Evolutionary conservation across 2,797 vertebrate species (phyloP), one percentile per base, ranked within the genome.

Genomic region (Gadopsis bispinosus): DNA sequence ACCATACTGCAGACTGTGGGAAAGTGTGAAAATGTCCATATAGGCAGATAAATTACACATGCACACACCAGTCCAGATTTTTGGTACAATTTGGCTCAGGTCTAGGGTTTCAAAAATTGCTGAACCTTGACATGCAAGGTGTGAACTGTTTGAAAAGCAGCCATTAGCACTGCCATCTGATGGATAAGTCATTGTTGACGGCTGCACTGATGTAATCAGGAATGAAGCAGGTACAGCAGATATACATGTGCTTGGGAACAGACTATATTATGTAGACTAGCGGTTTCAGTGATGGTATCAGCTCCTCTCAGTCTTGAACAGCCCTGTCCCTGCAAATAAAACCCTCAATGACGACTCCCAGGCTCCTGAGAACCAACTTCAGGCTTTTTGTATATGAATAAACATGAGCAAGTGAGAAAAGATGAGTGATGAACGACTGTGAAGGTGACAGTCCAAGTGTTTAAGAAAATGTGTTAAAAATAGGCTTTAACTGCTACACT

Each of bases 261-360:
- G 73, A 54, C 55, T 61, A 33, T 59, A 71, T 84, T 80, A 85
- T 48, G 60, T 56, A 77, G 64, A 61, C 31, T 16, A 53, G 83
- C 51, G 37, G 76, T 83, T 87, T 87, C 81, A 81, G 62, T 80
- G 94, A 95, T 94, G 64, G 3, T 91, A 95, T 95, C 94, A 83
- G 84, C 75, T 78, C 59, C 39, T 63, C 61, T 58, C 45, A 37
- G 63, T 69, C 79, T 68, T 66, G 33, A 85, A 62, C 48, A 45
- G 58, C 77, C 20, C 69, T 31, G 59, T 55, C 72, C 48, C 51
- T 72, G 77, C 55, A 64, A 86, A 82, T 77, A 63, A 70, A 76
- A 66, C 35, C 74, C 51, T 75, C 72, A 85, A 41, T 29, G 73
- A 79, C 31, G 50, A 83, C 77, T 74, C 65, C 37, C 26, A 55